A percentile compares a stretch with the other conserved stretches of the same genome.
These are phyloP conservation scores for Ptilodon capucinus DNA, from an alignment of 2,888 invertebrate genomes.

Conservation along the genomic window DNA sequence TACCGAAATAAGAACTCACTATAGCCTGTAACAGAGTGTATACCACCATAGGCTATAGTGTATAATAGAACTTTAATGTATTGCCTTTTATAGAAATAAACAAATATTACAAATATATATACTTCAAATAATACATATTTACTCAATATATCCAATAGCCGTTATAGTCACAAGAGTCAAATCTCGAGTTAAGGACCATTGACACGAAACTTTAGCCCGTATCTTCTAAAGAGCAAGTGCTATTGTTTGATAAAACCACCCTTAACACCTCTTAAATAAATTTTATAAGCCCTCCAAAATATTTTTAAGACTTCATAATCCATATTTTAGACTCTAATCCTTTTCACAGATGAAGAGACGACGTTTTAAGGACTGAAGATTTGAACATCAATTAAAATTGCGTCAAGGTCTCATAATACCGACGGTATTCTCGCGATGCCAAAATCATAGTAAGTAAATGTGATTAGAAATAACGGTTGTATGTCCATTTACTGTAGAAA, in stretches of 20 bases:
- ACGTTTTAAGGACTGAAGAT: slow-evolving; percentile 41
- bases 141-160: background rate
- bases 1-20: too few species aligned
- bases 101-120: too few species aligned
- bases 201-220: too few species aligned
- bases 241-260: background rate
- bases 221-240: background rate
- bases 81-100: too few species aligned
- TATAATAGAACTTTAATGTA: too few species aligned
- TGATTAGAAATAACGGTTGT: slow-evolving; percentile 68
- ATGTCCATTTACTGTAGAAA: slow-evolving; percentile 79
- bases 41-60: too few species aligned
- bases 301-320: slow-evolving; percentile 5
- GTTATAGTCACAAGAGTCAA: background rate
- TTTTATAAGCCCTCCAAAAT: background rate
- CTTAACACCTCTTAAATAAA: background rate
- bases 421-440: slow-evolving; percentile 67
- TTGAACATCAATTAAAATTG: slow-evolving; percentile 38
- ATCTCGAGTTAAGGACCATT: background rate
- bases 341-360: slow-evolving; percentile 72
- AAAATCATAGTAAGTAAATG: slow-evolving; percentile 61
- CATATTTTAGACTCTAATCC: slow-evolving; percentile 5
- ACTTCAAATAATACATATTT: too few species aligned
- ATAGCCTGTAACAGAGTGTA: too few species aligned
- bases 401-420: slow-evolving; percentile 28